Evolutionary conservation across 2,797 vertebrate species (phyloP), one percentile per base, ranked within the genome.

Genomic region (Oryzias sinensis): DNA sequence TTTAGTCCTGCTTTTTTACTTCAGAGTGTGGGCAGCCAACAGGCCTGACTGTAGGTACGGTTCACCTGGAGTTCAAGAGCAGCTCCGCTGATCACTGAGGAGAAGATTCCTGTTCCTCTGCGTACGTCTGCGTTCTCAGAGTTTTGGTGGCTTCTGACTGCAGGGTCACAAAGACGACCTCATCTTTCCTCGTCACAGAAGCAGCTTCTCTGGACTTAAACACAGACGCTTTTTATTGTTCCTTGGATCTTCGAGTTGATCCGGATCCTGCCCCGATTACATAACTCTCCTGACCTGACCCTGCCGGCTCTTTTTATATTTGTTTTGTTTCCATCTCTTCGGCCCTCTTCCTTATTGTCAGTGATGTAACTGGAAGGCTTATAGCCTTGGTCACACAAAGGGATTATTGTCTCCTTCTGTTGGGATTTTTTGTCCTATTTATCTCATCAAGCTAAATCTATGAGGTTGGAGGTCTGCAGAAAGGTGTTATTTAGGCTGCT

Each of bases 361-460:
- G 84, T 91, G 82, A 89, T 86, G 84, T 88, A 89, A 91, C 84
- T 81, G 83, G 83, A 88, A 89, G 89, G 66, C 84, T 59, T 65
- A 68, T 73, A 75, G 54, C 29, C 55, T 71, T 63, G 65, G 71
- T 68, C 68, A 85, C 74, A 90, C 88, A 88, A 90, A 87, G 62
- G 67, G 88, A 91, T 92, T 88, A 89, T 76, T 73, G 74, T 84
- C 72, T 68, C 62, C 80, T 87, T 85, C 81, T 74, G 79, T 77
- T 58, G 76, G 53, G 44, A 59, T 62, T 72, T 22, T 79, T 85
- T 86, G 77, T 80, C 81, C 76, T 68, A 76, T 89, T 88, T 88
- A 79, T 84, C 69, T 80, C 54, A 53, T 80, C 52, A 20, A 43
- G 51, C 68, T 70, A 73, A 80, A 61, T 63, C 77, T 61, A 2